Evolutionary conservation across 2,888 invertebrate genomes (phyloP).

Genomic region (Melipona bicolor): DNA sequence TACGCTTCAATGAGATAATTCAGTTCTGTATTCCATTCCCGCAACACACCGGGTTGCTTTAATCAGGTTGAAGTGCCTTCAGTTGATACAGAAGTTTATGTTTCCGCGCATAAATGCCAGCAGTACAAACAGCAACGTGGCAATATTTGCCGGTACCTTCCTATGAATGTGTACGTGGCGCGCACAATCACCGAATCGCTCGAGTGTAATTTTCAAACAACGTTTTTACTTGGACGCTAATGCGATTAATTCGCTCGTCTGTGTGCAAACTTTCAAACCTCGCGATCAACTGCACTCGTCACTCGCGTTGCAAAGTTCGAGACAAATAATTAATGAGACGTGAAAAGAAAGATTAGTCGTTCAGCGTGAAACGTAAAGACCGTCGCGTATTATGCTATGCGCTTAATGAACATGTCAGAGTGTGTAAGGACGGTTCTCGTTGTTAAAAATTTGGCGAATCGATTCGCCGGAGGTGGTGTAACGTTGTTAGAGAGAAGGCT

Average conservation of each 20-base stretch:
- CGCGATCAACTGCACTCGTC: not conserved
- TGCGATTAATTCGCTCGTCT: not conserved
- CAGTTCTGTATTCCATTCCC: too few species aligned
- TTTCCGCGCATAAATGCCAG: not conserved
- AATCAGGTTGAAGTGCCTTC: too few species aligned
- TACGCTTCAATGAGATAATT: too few species aligned
- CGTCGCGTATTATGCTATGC: not conserved
- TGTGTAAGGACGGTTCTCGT: not conserved
- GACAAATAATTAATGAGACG: not conserved
- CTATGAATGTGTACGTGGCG: not conserved
- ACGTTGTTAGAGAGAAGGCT: conserved; percentile 50
- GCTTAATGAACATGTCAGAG: not conserved
- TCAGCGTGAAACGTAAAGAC: not conserved
- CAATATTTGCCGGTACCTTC: not conserved
- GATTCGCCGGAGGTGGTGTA: conserved; percentile 43
- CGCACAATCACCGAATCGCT: not conserved
- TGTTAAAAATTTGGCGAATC: conserved; percentile 50
- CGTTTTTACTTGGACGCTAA: not conserved
- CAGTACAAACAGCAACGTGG: not conserved
- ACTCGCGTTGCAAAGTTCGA: not conserved
- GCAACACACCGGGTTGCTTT: too few species aligned
- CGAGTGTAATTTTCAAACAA: not conserved
- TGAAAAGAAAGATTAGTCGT: not conserved
- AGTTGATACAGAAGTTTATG: not conserved
- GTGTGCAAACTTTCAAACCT: not conserved